Conservation (phyloP, 2,113 vertebrate species). For the Paraplagusia blochii region DNA sequence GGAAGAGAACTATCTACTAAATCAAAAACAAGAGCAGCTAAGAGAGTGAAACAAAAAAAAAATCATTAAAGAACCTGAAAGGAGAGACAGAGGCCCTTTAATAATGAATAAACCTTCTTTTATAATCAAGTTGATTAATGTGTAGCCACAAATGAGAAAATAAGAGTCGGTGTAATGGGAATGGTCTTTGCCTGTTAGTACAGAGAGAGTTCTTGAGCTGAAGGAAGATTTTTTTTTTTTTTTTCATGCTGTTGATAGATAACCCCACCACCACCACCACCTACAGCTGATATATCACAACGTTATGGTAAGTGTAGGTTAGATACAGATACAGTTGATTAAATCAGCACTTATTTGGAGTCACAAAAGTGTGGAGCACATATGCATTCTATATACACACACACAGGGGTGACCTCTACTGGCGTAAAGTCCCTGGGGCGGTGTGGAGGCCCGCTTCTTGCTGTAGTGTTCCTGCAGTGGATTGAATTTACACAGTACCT, state of each 20-base stretch:
- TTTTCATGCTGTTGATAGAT: constrained; percentile 41
- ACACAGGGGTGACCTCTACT: constrained; percentile 18
- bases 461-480: background rate
- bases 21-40: constrained; percentile 39
- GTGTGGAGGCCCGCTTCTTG: constrained; percentile 29
- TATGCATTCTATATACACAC: constrained; percentile 5
- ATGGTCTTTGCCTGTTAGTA: constrained; percentile 32
- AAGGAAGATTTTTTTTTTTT: constrained; percentile 41
- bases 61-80: constrained; percentile 35
- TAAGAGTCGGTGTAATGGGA: constrained; percentile 41
- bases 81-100: constrained; percentile 47
- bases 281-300: constrained; percentile 19
- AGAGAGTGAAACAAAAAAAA: constrained; percentile 16
- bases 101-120: constrained; percentile 57
- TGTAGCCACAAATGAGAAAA: constrained; percentile 44
- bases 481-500: background rate
- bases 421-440: constrained; percentile 16
- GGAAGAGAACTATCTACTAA: constrained; percentile 13
- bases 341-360: constrained; percentile 26
- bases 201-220: constrained; percentile 15
- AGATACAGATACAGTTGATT: constrained; percentile 33
- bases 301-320: constrained; percentile 1
- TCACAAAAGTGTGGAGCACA: constrained; percentile 25
- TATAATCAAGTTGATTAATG: constrained; percentile 64
- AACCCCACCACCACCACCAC: constrained; percentile 17